These are phyloP conservation scores for Tachina grossa DNA, from an alignment of 2,888 invertebrate species.

Conservation along the genomic window DNA sequence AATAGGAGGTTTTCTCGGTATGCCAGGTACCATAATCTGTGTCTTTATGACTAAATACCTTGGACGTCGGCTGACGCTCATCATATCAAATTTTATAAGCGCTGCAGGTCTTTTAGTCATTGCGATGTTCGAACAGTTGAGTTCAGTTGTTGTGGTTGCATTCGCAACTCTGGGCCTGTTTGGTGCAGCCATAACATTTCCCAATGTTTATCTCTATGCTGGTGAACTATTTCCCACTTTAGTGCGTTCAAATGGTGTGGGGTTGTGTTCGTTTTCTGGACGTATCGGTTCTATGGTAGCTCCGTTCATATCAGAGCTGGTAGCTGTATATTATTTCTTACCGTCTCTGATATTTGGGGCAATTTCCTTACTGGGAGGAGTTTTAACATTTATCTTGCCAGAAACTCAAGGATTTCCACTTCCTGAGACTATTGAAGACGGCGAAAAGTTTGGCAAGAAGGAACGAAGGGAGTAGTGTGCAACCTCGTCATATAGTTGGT, in stretches of 20 bases:
- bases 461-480: not conserved
- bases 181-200: slow-evolving; percentile 92
- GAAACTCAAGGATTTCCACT: slow-evolving; percentile 84
- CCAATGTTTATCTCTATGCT: slow-evolving; percentile 93
- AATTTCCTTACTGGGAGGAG: slow-evolving; percentile 87
- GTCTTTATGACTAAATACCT: slow-evolving; percentile 84
- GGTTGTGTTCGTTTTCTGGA: slow-evolving; percentile 92
- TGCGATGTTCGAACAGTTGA: slow-evolving; percentile 85
- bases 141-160: slow-evolving; percentile 84
- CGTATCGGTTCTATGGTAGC: slow-evolving; percentile 93
- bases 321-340: slow-evolving; percentile 83
- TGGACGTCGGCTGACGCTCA: slow-evolving; percentile 87
- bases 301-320: slow-evolving; percentile 87
- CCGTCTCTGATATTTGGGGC: slow-evolving; percentile 90
- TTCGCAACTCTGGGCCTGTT: slow-evolving; percentile 90
- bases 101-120: slow-evolving; percentile 87
- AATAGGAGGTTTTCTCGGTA: slow-evolving; percentile 88
- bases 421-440: slow-evolving; percentile 92
- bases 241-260: slow-evolving; percentile 93
- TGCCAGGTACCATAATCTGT: slow-evolving; percentile 86
- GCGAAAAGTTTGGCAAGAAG: slow-evolving; percentile 86
- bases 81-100: slow-evolving; percentile 86
- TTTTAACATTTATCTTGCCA: slow-evolving; percentile 87
- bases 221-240: slow-evolving; percentile 95
- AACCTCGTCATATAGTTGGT: too few relatives aligned